Base-by-base conservation (phyloP, 2,888 invertebrate species). In the Eupithecia tripunctaria region DNA sequence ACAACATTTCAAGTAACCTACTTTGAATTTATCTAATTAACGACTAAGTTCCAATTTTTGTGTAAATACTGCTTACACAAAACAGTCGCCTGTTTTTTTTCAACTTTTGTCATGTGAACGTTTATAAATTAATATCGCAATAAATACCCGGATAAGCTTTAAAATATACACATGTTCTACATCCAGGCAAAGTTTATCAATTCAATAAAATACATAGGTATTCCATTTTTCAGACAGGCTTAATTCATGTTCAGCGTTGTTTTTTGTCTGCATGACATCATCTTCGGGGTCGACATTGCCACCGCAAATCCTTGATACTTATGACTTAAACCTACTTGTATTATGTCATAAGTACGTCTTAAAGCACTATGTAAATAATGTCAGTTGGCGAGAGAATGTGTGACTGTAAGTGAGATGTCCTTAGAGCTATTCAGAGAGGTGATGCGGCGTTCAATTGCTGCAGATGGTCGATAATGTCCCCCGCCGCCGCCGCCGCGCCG, bases 401-500 rank as follows among this genome's bases (percentile, higher is more conserved):
- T 60, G 68, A 73, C 67, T 73, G 72, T 78, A 29, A 56, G 27
- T 67, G 59, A 59, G 60, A 47, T 64, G 76, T 70, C 74, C 68
- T 70, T n/a, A 71, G 27, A 47, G 67, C 68, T 76, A 77, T 76
- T 75, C 71, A 59, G 36, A 74, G 76, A 75, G 41, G 41, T 74
- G 75, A 78, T 74, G 77, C 63, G 62, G 62, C n/a, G 6, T 56
- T 69, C 74, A 74, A 74, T 71, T 74, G 74, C 56, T 71, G 74
- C 71, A 71, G 71, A 67, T 64, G 68, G 47, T 43, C 74, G 63
- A 74, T 74, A 66, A 15, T 43, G 6, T 43, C 15, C 41, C 41
- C 14, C 0, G 14, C 38, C 38, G 14, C 14, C 14, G 14, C 38
- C 29, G 29, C 3, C 29, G 29, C 3, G 2, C 2, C 3, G 29